A percentile compares a stretch with the other conserved stretches of the same genome.
Evolutionary conservation across 2,797 vertebrate species (phyloP).

Genomic region (Amblyopsis hoosieri): DNA sequence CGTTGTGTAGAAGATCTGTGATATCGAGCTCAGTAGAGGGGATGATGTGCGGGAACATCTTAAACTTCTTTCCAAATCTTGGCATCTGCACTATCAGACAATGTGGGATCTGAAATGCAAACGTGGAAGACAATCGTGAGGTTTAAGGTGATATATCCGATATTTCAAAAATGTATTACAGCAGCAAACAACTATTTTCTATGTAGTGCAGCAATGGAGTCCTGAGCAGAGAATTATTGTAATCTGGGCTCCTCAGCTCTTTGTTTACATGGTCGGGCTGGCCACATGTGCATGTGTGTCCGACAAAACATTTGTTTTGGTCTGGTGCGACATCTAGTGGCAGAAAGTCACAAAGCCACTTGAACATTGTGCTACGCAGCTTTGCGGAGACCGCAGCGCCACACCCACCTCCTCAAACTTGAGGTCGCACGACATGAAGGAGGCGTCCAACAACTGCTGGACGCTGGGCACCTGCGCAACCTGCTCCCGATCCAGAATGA

Average conservation of each 20-base stretch:
- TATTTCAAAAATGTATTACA: no score
- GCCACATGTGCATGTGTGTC: neutral
- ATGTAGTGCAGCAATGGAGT: no score
- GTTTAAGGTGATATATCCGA: neutral
- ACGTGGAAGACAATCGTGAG: neutral
- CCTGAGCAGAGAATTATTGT: no score
- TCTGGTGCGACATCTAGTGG: no score
- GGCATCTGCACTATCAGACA: slow-evolving; percentile 86
- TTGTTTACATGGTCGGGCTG: no score
- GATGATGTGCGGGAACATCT: slow-evolving; percentile 84
- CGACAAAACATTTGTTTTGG: neutral
- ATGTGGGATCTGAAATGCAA: slow-evolving; percentile 69
- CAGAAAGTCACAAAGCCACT: no score
- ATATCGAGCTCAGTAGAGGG: slow-evolving; percentile 82
- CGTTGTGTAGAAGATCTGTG: slow-evolving; percentile 78
- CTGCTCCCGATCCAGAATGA: slow-evolving; percentile 81
- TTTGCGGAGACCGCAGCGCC: neutral
- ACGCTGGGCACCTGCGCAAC: slow-evolving; percentile 74
- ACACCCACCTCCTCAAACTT: slow-evolving; percentile 80
- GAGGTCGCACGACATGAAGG: slow-evolving; percentile 77
- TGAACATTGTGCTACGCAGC: neutral
- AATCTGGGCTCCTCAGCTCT: no score
- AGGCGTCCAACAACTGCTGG: slow-evolving; percentile 81
- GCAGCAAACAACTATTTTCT: no score
- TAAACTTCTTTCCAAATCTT: slow-evolving; percentile 84